These are phyloP conservation scores for Pluvianellus socialis DNA, from an alignment of 2,113 vertebrate species.

Conservation along the genomic window DNA sequence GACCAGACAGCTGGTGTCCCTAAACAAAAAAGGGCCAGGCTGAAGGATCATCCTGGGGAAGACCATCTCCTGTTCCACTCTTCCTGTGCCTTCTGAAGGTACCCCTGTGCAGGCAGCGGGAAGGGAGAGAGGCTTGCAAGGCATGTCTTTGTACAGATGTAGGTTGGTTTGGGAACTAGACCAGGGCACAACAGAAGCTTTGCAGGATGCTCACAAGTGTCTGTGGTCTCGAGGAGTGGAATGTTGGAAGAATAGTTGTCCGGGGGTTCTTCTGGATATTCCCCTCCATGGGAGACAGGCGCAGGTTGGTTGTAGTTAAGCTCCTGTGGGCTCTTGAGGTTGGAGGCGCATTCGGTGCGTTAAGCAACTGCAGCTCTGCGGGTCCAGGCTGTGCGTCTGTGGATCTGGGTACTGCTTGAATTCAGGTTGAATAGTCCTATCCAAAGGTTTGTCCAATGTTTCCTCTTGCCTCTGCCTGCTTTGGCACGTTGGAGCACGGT, in stretches of 20 bases:
- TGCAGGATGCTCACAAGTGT: neutral
- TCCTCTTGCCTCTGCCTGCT: neutral
- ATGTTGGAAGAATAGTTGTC: neutral
- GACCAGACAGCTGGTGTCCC: neutral
- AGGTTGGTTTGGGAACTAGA: neutral
- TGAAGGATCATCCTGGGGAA: neutral
- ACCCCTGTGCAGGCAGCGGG: neutral
- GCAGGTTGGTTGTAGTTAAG: neutral
- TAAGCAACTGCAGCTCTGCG: neutral
- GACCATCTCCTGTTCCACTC: neutral
- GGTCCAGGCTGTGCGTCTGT: neutral
- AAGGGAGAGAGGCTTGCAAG: neutral
- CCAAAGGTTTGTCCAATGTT: neutral
- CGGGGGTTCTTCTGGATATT: neutral
- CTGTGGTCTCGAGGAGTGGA: neutral
- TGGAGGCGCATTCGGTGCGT: neutral
- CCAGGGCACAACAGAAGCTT: neutral
- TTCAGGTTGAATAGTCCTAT: neutral
- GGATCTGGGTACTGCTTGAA: neutral
- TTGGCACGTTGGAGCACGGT: accelerated
- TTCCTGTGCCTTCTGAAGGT: neutral
- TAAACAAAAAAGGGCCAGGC: neutral
- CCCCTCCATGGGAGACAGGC: neutral
- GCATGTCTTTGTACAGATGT: neutral
- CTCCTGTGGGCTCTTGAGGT: neutral